Base-by-base conservation (phyloP, 2,113 vertebrate genomes). In the Mystacornis crossleyi region DNA sequence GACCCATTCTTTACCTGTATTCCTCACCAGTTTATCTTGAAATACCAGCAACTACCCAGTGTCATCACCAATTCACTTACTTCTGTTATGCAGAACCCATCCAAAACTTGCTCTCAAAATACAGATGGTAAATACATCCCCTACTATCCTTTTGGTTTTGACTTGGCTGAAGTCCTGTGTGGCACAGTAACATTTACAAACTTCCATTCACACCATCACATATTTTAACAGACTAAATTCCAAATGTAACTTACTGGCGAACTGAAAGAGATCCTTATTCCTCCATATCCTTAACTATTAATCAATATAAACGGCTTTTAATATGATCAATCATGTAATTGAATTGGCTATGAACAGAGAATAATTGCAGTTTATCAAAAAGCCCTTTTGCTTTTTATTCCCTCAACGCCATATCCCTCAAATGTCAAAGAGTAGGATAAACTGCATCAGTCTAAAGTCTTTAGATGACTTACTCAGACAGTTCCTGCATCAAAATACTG, bases 91-190 rank as follows among this genome's bases (percentile, higher is more conserved):
- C 34, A 81, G 64, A 87, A 60, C 8, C n/a, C 36, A 73, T 19
- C 29, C 50, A 81, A 73, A 90, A 57, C 36, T 53, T 2, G 10
- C 8, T 47, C 62, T 65, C 40, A 55, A n/a, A 83, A 42, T 0
- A 1, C 1, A 89, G 28, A 33, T 0, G 25, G 6, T 15, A 54
- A 67, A 86, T 4, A 36, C 7, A 58, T n/a, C 14, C 65, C 25
- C 21, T 40, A 14, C 48, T 7, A 10, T 18, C 8, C 19, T 36
- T 57, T 23, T 0, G 0, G 20, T 81, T 72, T 42, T 3, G 1
- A 36, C 36, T 34, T 75, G 48, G 34, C 53, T 36, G 1, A 60
- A 51, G 36, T 26, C 26, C 34, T 42, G 29, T 4, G 2, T 18
- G 54, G 75, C 70, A 62, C 43, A 69, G 25, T 14, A 86, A 58